These are phyloP conservation scores for Ceratotherium simum DNA, from an alignment of 2,113 vertebrate species.

Conservation along the genomic window DNA sequence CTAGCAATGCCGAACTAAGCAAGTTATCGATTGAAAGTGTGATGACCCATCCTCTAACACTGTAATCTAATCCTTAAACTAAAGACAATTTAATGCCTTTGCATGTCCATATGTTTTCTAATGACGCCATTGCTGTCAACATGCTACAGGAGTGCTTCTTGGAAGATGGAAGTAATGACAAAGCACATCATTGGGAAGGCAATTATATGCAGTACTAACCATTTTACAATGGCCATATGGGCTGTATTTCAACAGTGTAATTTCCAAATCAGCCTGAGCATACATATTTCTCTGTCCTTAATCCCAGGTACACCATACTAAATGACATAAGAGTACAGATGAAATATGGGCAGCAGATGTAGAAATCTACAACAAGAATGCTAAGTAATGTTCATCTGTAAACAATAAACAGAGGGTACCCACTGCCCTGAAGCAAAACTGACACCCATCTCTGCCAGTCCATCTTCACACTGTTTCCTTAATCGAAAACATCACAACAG, in stretches of 20 bases:
- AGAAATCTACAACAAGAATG: constrained; percentile 79
- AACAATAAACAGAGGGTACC: constrained; percentile 72
- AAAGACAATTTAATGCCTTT: constrained; percentile 84
- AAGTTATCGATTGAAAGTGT: constrained; percentile 31
- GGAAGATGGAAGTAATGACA: constrained; percentile 87
- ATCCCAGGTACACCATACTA: constrained; percentile 83
- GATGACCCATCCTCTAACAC: constrained; percentile 77
- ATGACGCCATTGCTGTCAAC: constrained; percentile 84
- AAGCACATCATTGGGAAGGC: constrained; percentile 88
- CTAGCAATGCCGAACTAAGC: constrained; percentile 49
- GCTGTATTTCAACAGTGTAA: constrained; percentile 88
- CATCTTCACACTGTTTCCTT: neutral
- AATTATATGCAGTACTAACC: constrained; percentile 89
- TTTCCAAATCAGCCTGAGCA: constrained; percentile 89
- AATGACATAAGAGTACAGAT: constrained; percentile 78
- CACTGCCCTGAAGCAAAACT: constrained; percentile 49
- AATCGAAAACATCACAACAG: constrained; percentile 29
- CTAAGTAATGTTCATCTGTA: constrained; percentile 59
- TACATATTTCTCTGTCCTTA: constrained; percentile 86
- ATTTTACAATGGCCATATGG: constrained; percentile 86
- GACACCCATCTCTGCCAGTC: neutral
- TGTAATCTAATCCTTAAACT: constrained; percentile 84
- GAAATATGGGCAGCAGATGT: constrained; percentile 82
- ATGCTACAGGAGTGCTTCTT: constrained; percentile 86
- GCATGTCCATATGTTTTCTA: constrained; percentile 86